phyloP scores from a whole-genome alignment of 1,140 invertebrate genomes.

The Papilio polyxenes region DNA sequence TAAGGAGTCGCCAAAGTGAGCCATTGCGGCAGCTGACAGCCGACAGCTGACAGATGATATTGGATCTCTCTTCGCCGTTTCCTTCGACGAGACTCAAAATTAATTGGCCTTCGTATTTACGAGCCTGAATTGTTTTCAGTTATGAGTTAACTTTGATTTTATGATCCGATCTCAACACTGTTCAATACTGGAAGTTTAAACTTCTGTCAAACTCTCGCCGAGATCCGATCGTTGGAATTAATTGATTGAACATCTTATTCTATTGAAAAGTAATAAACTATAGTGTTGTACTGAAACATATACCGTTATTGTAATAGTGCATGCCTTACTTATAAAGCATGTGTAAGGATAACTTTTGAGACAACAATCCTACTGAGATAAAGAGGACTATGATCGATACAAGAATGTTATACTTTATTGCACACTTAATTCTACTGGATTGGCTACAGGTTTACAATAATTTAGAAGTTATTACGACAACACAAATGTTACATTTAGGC shows the following conservation, averaged over 20 bases:
- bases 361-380: too few relatives aligned
- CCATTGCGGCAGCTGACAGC: slow-evolving; percentile 51
- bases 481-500: neutral
- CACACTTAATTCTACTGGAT: too few relatives aligned
- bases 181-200: neutral
- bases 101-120: slow-evolving; percentile 34
- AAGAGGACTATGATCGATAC: too few relatives aligned
- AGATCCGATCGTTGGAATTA: neutral
- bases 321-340: too few relatives aligned
- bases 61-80: slow-evolving; percentile 45
- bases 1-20: slow-evolving; percentile 56
- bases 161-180: slow-evolving; percentile 18
- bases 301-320: neutral
- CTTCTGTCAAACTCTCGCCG: neutral
- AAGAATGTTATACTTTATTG: too few relatives aligned
- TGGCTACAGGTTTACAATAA: too few relatives aligned
- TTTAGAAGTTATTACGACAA: neutral
- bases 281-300: neutral
- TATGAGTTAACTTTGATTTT: slow-evolving; percentile 35
- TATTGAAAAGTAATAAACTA: neutral
- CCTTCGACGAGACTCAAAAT: slow-evolving; percentile 43
- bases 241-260: neutral
- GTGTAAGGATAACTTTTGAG: too few relatives aligned
- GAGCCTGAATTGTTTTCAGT: slow-evolving; percentile 30
- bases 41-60: slow-evolving; percentile 45